These are phyloP conservation scores for Drosophila mojavensis DNA, from an alignment of 1,140 invertebrate species.

Conservation along the genomic window DNA sequence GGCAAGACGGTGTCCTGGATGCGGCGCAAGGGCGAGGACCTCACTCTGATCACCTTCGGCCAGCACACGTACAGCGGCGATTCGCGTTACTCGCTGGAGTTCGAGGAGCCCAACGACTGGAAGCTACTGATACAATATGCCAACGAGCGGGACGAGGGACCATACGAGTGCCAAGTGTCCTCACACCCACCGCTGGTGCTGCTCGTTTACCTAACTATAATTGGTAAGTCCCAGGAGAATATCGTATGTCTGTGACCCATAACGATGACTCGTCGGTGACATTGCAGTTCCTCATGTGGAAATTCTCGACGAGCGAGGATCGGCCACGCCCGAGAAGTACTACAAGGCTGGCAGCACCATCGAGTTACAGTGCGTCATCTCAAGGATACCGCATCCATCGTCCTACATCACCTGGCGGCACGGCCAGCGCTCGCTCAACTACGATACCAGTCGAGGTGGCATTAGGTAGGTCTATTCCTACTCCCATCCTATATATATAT, in stretches of 20 bases:
- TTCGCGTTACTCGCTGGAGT: slow-evolving; percentile 89
- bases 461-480: slow-evolving; percentile 87
- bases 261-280: neutral
- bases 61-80: slow-evolving; percentile 92
- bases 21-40: slow-evolving; percentile 88
- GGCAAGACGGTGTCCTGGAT: slow-evolving; percentile 93
- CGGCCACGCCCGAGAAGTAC: slow-evolving; percentile 91
- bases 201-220: slow-evolving; percentile 89
- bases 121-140: slow-evolving; percentile 89
- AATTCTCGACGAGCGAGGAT: slow-evolving; percentile 92
- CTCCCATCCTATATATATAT: neutral
- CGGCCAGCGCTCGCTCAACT: slow-evolving; percentile 91
- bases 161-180: slow-evolving; percentile 92
- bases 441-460: slow-evolving; percentile 92
- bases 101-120: slow-evolving; percentile 92
- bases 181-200: slow-evolving; percentile 90
- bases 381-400: slow-evolving; percentile 90
- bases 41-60: slow-evolving; percentile 91
- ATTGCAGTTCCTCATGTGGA: slow-evolving; percentile 91
- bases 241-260: neutral
- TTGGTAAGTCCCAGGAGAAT: slow-evolving; percentile 87
- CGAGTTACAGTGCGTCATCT: slow-evolving; percentile 93
- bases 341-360: slow-evolving; percentile 95
- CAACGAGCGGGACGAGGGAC: slow-evolving; percentile 89
- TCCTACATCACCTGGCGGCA: slow-evolving; percentile 93